Percentiles rank a stretch among this genome's conserved stretches.
These are phyloP conservation scores for Antennarius striatus DNA, from an alignment of 2,113 vertebrate species.

Conservation along the genomic window DNA sequence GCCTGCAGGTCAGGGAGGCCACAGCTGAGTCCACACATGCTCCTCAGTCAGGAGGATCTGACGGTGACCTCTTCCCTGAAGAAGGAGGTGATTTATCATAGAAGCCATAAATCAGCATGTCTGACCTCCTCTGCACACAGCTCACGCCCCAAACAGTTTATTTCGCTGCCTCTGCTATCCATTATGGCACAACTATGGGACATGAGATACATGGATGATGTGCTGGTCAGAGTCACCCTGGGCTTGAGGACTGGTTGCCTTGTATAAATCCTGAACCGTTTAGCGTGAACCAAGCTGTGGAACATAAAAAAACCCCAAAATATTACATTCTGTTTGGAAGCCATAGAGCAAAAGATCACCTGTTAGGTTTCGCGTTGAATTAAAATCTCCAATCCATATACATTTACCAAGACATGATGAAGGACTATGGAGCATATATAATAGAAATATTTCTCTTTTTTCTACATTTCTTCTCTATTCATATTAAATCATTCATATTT, in stretches of 20 bases:
- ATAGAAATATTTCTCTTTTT: too few species aligned
- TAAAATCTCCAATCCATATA: too few species aligned
- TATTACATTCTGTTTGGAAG: not conserved
- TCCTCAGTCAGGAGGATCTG: slow-evolving; percentile 59
- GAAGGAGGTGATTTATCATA: slow-evolving; percentile 75
- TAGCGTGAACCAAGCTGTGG: not conserved
- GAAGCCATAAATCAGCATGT: slow-evolving; percentile 71
- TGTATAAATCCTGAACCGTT: not conserved
- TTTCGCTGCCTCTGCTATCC: slow-evolving; percentile 58
- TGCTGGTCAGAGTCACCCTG: slow-evolving; percentile 6
- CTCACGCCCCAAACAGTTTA: slow-evolving; percentile 70
- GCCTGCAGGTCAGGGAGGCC: slow-evolving; percentile 65
- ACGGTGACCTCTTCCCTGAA: slow-evolving; percentile 62
- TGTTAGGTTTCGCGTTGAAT: too few species aligned
- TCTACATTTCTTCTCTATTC: too few species aligned
- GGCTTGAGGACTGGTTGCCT: not conserved
- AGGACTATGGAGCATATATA: too few species aligned
- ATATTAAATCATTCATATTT: too few species aligned
- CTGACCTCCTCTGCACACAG: slow-evolving; percentile 68
- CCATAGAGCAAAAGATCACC: not conserved
- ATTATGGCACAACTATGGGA: slow-evolving; percentile 55
- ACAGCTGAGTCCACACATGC: slow-evolving; percentile 80
- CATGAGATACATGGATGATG: slow-evolving; percentile 44
- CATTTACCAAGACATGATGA: too few species aligned
- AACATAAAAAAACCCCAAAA: not conserved